Conservation (phyloP, 2,888 invertebrate genomes). For the Trachelus stipa region DNA sequence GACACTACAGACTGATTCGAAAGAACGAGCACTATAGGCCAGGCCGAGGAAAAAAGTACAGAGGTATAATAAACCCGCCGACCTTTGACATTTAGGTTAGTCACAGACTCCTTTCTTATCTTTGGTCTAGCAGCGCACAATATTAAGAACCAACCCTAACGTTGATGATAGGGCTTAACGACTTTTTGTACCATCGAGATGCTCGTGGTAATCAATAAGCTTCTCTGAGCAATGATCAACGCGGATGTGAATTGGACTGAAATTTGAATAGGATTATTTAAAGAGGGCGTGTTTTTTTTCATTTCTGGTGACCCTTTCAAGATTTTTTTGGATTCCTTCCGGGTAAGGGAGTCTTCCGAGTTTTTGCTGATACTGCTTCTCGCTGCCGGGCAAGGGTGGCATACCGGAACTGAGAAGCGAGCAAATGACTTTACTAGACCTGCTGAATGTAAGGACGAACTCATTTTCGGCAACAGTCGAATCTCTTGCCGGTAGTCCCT, state of each 20-base stretch:
- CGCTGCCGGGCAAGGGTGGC: background rate
- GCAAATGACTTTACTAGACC: slow-evolving; percentile 17
- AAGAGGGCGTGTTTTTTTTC: background rate
- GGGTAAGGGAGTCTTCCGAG: background rate
- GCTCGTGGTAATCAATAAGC: background rate
- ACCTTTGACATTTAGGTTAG: slow-evolving; percentile 11
- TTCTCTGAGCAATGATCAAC: background rate
- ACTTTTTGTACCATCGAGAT: background rate
- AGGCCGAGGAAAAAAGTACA: background rate
- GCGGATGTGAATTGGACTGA: background rate
- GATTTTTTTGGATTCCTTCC: background rate
- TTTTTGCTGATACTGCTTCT: background rate
- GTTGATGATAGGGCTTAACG: background rate
- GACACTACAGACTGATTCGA: background rate
- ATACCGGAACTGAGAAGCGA: slow-evolving; percentile 9
- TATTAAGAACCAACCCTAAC: slow-evolving; percentile 13
- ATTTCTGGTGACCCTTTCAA: background rate
- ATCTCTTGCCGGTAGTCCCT: background rate
- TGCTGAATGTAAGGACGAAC: slow-evolving; percentile 5
- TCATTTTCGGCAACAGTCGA: background rate
- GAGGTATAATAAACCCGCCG: slow-evolving; percentile 1
- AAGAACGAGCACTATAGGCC: background rate
- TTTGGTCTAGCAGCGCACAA: slow-evolving; percentile 16
- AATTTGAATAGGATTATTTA: background rate
- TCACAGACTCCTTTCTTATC: slow-evolving; percentile 18